Evolutionary conservation across 2,888 invertebrate genomes (phyloP).

Genomic region (Poecilobothrus nobilitatus): DNA sequence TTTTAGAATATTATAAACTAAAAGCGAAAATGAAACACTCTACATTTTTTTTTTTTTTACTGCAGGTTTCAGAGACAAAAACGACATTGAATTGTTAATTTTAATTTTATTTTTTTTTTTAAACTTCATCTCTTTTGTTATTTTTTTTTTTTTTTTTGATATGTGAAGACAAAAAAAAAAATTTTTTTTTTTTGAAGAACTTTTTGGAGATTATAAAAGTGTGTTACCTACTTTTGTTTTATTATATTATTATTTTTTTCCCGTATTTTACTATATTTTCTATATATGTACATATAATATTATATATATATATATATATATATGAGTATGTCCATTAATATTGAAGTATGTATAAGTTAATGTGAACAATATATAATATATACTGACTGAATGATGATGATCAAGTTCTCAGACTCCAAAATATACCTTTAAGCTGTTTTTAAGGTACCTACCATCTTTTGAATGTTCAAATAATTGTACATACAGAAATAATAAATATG

Average conservation of each 20-base stretch:
- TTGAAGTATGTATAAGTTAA: too few relatives aligned
- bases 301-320: not conserved
- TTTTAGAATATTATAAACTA: too few relatives aligned
- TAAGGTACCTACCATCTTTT: not conserved
- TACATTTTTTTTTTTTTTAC: too few relatives aligned
- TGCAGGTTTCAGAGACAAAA: not conserved
- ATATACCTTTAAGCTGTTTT: not conserved
- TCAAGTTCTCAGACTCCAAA: conserved; percentile 5
- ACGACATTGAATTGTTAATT: not conserved
- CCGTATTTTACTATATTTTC: not conserved
- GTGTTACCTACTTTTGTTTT: conserved; percentile 8
- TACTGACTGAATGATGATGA: too few relatives aligned
- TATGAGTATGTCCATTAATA: not conserved
- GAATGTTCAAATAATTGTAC: too few relatives aligned
- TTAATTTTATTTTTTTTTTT: not conserved
- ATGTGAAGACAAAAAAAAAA: not conserved
- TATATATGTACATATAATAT: not conserved
- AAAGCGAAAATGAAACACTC: too few relatives aligned
- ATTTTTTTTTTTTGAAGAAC: not conserved
- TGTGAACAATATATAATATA: too few relatives aligned
- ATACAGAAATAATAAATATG: not conserved
- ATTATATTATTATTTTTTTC: not conserved
- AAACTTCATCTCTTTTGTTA: not conserved
- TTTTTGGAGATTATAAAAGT: conserved; percentile 7
- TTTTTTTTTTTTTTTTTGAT: not conserved